A percentile compares a stretch with the other conserved stretches of the same genome.
Evolutionary conservation across 1,140 invertebrate genomes (phyloP).

Genomic region (Metopolophium dirhodum): DNA sequence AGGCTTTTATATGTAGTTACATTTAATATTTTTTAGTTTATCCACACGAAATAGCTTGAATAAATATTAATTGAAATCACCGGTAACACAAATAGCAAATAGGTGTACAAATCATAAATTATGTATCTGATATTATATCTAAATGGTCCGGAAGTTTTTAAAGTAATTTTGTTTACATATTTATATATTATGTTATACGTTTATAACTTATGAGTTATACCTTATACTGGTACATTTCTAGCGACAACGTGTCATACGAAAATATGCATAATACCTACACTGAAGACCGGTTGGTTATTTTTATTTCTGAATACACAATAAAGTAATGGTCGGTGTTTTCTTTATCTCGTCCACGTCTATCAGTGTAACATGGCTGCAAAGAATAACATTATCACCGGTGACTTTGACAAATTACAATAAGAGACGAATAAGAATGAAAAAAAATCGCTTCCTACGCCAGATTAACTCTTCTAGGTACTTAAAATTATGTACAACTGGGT

Average conservation of each 20-base stretch:
- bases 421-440: conserved; percentile 22
- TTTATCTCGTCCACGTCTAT: conserved; percentile 44
- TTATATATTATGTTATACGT: neutral
- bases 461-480: conserved; percentile 53
- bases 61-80: neutral
- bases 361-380: conserved; percentile 43
- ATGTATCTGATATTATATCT: neutral
- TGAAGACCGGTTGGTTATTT: conserved; percentile 18
- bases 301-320: neutral
- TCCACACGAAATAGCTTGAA: neutral
- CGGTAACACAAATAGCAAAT: neutral
- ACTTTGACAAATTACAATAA: conserved; percentile 55
- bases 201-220: neutral
- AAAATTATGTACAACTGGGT: conserved; percentile 23
- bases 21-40: neutral
- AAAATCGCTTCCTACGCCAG: conserved; percentile 51
- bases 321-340: conserved; percentile 34
- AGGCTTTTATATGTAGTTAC: neutral
- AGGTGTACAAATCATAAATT: neutral
- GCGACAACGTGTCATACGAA: conserved; percentile 21
- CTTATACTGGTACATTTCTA: neutral
- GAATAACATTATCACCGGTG: conserved; percentile 53
- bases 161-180: neutral
- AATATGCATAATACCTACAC: conserved; percentile 34
- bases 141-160: neutral